Evolutionary conservation across 2,113 vertebrate genomes (phyloP).

Genomic region (Laticauda laticaudata): DNA sequence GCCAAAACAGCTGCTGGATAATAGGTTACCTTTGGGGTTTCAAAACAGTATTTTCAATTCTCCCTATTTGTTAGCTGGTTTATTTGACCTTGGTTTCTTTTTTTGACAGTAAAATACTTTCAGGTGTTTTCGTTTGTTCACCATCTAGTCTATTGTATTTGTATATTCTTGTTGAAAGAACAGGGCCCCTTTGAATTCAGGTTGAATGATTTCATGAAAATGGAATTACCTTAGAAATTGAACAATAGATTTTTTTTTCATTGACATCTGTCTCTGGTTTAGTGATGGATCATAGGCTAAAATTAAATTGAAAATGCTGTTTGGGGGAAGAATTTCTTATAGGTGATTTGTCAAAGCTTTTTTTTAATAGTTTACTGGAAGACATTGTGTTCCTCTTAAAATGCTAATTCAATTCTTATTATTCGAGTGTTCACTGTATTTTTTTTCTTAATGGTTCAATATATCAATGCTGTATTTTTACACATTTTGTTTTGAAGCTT

Average conservation of each 20-base stretch:
- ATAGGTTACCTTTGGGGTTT: background rate
- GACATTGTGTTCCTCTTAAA: background rate
- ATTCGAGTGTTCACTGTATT: background rate
- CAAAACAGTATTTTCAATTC: background rate
- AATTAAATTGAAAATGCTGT: background rate
- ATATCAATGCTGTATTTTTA: background rate
- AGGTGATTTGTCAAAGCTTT: background rate
- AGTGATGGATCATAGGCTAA: background rate
- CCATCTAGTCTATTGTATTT: background rate
- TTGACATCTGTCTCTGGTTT: background rate
- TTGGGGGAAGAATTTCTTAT: background rate
- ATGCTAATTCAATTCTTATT: background rate
- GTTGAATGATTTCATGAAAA: background rate
- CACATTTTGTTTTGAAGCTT: background rate
- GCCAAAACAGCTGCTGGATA: background rate
- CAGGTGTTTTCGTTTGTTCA: background rate
- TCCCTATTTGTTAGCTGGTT: background rate
- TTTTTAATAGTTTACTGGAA: background rate
- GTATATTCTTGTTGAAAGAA: background rate
- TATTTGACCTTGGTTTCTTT: background rate
- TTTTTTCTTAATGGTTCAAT: background rate
- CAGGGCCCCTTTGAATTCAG: background rate
- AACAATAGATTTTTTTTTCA: background rate
- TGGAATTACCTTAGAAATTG: background rate
- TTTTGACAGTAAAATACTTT: background rate